A percentile compares a stretch with the other conserved stretches of the same genome.
Evolutionary conservation across 1,140 invertebrate genomes (phyloP).

Genomic region (Caenorhabditis brenneri): DNA sequence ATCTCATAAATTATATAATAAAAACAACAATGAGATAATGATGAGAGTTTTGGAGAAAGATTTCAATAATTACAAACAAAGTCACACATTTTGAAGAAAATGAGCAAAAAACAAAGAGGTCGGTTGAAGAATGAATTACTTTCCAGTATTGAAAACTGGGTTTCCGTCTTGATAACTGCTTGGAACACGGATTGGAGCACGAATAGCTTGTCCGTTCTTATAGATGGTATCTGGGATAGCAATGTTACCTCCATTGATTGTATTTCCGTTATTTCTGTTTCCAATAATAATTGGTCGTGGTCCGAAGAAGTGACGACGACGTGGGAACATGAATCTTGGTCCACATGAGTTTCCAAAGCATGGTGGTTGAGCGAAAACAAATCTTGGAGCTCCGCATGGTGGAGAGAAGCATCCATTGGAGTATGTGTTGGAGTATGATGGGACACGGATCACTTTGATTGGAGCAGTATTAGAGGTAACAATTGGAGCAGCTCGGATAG

Average conservation of each 20-base stretch:
- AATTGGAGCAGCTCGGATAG: not conserved
- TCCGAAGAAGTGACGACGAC: conserved; percentile 35
- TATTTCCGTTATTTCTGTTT: conserved; percentile 9
- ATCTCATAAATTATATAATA: conserved; percentile 36
- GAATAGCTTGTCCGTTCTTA: not conserved
- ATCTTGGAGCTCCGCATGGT: conserved; percentile 30
- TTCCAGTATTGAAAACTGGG: conserved; percentile 27
- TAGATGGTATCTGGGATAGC: conserved; percentile 18
- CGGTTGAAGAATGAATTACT: not conserved
- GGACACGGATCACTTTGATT: conserved; percentile 8
- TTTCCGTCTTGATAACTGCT: conserved; percentile 37
- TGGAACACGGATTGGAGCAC: conserved; percentile 26
- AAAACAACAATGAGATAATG: conserved; percentile 2
- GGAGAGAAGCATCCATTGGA: not conserved
- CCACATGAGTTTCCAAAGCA: conserved; percentile 28
- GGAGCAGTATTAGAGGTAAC: not conserved
- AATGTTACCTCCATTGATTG: not conserved
- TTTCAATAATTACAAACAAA: conserved; percentile 40
- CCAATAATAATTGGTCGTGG: conserved; percentile 15
- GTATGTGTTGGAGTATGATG: conserved; percentile 2
- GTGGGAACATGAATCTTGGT: conserved; percentile 25
- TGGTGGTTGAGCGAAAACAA: conserved; percentile 27
- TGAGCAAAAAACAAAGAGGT: not conserved
- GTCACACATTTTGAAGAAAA: not conserved
- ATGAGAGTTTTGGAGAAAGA: no score